phyloP scores from a whole-genome alignment of 1,140 invertebrate genomes.

The Hyphantria cunea region DNA sequence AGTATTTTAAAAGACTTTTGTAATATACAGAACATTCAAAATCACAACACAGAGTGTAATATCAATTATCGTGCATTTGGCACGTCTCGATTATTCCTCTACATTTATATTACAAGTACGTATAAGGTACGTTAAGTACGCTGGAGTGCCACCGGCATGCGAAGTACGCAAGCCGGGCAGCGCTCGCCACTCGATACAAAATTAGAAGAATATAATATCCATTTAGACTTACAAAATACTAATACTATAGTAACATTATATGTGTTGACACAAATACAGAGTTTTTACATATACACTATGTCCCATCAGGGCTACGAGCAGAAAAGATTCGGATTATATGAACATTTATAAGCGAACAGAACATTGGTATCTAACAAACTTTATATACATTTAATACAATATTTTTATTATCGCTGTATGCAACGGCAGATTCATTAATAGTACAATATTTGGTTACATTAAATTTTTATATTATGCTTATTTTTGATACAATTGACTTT shows the following conservation, averaged over 20 bases:
- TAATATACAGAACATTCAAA: constrained; percentile 81
- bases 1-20: constrained; percentile 75
- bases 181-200: constrained; percentile 65
- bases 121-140: constrained; percentile 55
- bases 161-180: constrained; percentile 30
- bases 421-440: constrained; percentile 24
- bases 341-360: constrained; percentile 34
- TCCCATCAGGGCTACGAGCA: constrained; percentile 38
- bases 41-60: constrained; percentile 82
- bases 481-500: constrained; percentile 65
- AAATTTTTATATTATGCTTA: constrained; percentile 37
- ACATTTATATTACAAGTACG: constrained; percentile 70
- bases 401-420: constrained; percentile 37
- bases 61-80: constrained; percentile 76
- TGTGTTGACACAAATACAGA: constrained; percentile 72
- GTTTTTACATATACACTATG: constrained; percentile 56
- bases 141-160: constrained; percentile 32
- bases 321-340: constrained; percentile 33
- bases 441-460: constrained; percentile 27
- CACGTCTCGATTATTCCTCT: constrained; percentile 65
- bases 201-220: constrained; percentile 81
- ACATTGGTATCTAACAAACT: constrained; percentile 15
- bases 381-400: constrained; percentile 24
- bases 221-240: constrained; percentile 78
- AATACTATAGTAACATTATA: constrained; percentile 68